phyloP scores from a whole-genome alignment of 2,888 invertebrate genomes.

The Noctua janthina region DNA sequence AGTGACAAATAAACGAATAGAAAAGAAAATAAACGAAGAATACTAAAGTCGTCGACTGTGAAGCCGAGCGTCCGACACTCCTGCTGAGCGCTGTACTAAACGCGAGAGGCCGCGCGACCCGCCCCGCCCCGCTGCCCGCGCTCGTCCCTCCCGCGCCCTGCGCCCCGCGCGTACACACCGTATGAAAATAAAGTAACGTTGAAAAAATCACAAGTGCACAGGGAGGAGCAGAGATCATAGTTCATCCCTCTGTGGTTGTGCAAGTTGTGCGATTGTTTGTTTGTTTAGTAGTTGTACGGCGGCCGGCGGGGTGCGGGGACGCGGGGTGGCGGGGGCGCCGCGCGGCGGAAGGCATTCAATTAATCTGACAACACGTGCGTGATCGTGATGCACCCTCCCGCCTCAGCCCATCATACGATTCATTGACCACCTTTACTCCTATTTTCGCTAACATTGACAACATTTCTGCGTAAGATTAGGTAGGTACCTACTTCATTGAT shows the following conservation, averaged over 20 bases:
- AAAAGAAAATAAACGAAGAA: constrained; percentile 91
- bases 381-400: constrained; percentile 83
- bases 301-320: constrained; percentile 50
- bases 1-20: constrained; percentile 89
- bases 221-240: constrained; percentile 70
- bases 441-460: constrained; percentile 53
- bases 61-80: constrained; percentile 90
- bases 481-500: constrained; percentile 28
- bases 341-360: constrained; percentile 82
- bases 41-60: constrained; percentile 88
- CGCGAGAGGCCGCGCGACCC: constrained; percentile 87
- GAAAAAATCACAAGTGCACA: constrained; percentile 81
- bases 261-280: constrained; percentile 69
- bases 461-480: constrained; percentile 39
- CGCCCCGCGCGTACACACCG: constrained; percentile 82
- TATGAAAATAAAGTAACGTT: constrained; percentile 82
- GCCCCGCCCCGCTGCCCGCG: constrained; percentile 81
- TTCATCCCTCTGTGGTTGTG: constrained; percentile 67
- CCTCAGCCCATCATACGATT: constrained; percentile 80
- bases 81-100: constrained; percentile 90
- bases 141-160: constrained; percentile 81
- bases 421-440: constrained; percentile 74
- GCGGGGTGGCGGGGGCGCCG: constrained; percentile 64
- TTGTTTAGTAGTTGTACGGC: constrained; percentile 75
- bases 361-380: constrained; percentile 88